Conservation (phyloP, 2,113 vertebrate genomes). For the Hippocampus barbouri region DNA sequence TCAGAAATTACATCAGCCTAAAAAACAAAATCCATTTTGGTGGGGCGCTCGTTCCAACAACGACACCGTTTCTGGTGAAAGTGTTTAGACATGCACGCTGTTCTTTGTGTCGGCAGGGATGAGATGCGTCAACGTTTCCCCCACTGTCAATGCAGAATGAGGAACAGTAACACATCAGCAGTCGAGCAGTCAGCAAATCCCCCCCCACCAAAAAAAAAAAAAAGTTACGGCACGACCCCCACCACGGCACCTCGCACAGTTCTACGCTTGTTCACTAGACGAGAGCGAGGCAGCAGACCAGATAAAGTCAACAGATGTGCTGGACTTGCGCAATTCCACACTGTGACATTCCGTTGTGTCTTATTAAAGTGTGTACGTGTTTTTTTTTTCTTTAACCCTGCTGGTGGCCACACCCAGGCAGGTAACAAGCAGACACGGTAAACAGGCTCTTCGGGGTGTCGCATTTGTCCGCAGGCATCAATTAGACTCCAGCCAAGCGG, state of each 20-base stretch:
- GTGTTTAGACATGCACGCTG: too few relatives aligned
- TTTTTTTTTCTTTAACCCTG: neutral
- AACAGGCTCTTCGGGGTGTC: conserved; percentile 42
- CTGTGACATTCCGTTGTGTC: conserved; percentile 55
- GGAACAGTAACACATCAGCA: too few relatives aligned
- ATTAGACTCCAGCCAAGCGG: conserved; percentile 46
- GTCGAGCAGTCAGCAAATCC: too few relatives aligned
- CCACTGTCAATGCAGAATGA: too few relatives aligned
- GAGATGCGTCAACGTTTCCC: too few relatives aligned
- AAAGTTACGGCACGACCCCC: too few relatives aligned
- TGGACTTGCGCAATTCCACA: conserved; percentile 72
- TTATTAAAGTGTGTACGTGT: neutral
- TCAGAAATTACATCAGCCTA: too few relatives aligned
- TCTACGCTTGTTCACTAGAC: conserved; percentile 50
- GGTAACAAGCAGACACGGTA: conserved; percentile 61
- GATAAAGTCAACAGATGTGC: conserved; percentile 71
- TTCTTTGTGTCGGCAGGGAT: too few relatives aligned
- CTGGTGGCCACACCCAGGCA: conserved; percentile 47
- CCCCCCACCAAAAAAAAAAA: too few relatives aligned
- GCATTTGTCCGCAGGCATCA: conserved; percentile 41
- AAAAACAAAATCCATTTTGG: too few relatives aligned
- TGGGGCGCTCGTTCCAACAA: too few relatives aligned
- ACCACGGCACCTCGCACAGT: conserved; percentile 25
- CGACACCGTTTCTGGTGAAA: too few relatives aligned
- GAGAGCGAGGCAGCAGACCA: conserved; percentile 46